Percentiles rank a stretch among this genome's conserved stretches.
Conservation (phyloP, 2,797 vertebrate species). For the Alcedo atthis region DNA sequence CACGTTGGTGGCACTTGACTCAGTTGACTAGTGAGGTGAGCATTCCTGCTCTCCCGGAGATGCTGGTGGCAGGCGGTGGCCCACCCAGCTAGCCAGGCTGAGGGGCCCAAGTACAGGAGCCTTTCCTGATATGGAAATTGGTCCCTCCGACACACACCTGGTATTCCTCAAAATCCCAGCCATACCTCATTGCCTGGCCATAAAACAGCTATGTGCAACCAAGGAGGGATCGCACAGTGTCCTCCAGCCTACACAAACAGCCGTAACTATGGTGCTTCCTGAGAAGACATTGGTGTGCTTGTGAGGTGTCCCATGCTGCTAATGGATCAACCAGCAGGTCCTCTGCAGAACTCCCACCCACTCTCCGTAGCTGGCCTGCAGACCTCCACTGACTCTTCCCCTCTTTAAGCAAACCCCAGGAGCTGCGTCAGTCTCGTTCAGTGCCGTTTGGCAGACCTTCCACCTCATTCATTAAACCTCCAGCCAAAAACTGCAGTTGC, state of each 20-base stretch:
- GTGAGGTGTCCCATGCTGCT: not conserved
- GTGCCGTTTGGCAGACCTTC: not conserved
- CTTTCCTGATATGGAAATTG: accelerated
- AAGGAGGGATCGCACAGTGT: accelerated
- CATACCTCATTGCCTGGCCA: not conserved
- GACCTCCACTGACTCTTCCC: not conserved
- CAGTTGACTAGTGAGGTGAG: accelerated
- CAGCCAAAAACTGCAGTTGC: conserved; percentile 32
- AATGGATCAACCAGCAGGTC: not conserved
- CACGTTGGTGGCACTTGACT: not conserved
- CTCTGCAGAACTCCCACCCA: not conserved
- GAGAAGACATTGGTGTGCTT: not conserved
- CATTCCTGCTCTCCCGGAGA: not conserved
- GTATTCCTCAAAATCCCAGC: not conserved
- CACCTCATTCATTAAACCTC: conserved; percentile 8
- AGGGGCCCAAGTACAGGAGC: not conserved
- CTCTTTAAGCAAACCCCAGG: not conserved
- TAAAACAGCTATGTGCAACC: not conserved
- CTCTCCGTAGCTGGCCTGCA: not conserved
- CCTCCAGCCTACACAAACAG: not conserved
- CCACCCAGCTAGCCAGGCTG: not conserved
- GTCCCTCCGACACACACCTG: not conserved
- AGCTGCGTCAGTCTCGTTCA: not conserved
- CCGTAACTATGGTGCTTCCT: accelerated
- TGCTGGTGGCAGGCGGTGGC: accelerated